Evolutionary conservation across 2,113 vertebrate species (phyloP), one percentile per base, ranked within the genome.

Genomic region (Ahaetulla prasina): DNA sequence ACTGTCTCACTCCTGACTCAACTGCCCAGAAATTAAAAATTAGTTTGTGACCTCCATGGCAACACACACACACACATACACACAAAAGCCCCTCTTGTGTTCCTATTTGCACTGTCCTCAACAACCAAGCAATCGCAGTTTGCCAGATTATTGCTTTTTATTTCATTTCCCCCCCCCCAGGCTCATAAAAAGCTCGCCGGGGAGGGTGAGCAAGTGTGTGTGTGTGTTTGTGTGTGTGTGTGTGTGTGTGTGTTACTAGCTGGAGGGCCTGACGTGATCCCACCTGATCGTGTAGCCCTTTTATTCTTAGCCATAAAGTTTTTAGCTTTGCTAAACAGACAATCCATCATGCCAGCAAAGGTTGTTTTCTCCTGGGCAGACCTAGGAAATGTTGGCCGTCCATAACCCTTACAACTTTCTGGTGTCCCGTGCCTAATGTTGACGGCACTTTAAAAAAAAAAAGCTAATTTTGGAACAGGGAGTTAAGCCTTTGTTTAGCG

Each of bases 271-370:
- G 93, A 49, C 93, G 85, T 84, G 89, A 63, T 92, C 92, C 95
- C 85, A 52, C 55, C 89, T 96, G 94, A 96, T 96, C 96, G 95
- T 63, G 54, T 93, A 91, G 95, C 88, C 23, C 74, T 95, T 94
- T 49, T 35, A 22, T 35, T 55, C 50, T 55, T 84, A 23, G n/a
- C 94, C 96, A 94, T 96, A 96, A 97, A 95, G 93, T 74, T 4
- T 45, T 45, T 74, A 85, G 94, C 92, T 88, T 50, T 93, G 63
- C 94, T 97, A 95, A 96, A 93, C 87, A 63, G 5, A 30, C 90
- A 94, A 94, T 90, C 89, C 55, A 94, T 97, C 91, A 89, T 94
- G 88, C 16, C 52, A 90, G 60, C 93, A 94, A 88, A 92, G 91
- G 91, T 91, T 93, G 84, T 91, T 96, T 94, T 92, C 45, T 91